phyloP scores from a whole-genome alignment of 2,888 invertebrate species.

The Erebia ligea region DNA sequence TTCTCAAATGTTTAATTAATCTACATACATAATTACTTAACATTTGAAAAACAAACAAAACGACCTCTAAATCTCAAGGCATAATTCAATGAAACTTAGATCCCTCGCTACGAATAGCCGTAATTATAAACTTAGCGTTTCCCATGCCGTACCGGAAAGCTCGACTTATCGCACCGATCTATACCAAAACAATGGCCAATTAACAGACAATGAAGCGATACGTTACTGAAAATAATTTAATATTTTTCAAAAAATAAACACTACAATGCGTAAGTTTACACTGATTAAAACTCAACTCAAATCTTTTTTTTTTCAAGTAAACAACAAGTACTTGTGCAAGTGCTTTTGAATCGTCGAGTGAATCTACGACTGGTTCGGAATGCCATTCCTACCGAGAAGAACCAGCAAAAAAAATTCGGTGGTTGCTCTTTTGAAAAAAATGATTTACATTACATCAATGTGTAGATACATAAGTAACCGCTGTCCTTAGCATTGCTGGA shows the following conservation, averaged over 20 bases:
- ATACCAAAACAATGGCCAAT: slow-evolving; percentile 26
- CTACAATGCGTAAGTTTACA: background rate
- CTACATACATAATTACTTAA: slow-evolving; percentile 1
- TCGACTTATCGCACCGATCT: slow-evolving; percentile 13
- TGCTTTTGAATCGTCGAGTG: too few relatives aligned
- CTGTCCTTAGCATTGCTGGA: too few relatives aligned
- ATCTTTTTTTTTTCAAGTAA: too few relatives aligned
- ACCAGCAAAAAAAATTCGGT: too few relatives aligned
- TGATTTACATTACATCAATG: too few relatives aligned
- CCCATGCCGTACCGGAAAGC: slow-evolving; percentile 21
- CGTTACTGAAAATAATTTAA: slow-evolving; percentile 13
- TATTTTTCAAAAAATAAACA: background rate
- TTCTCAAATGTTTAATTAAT: background rate
- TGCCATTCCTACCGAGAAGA: too few relatives aligned
- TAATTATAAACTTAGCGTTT: slow-evolving; percentile 15
- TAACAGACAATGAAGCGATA: slow-evolving; percentile 16
- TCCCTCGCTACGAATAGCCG: slow-evolving; percentile 20
- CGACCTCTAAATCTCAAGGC: slow-evolving; percentile 18
- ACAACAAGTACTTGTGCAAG: too few relatives aligned
- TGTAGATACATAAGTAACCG: too few relatives aligned
- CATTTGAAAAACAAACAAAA: slow-evolving; percentile 15
- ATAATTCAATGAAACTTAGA: slow-evolving; percentile 16
- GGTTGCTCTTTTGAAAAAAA: too few relatives aligned
- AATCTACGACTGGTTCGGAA: too few relatives aligned
- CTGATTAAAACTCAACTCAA: background rate